Conservation (phyloP, 2,113 vertebrate species). For the Cromileptes altivelis region DNA sequence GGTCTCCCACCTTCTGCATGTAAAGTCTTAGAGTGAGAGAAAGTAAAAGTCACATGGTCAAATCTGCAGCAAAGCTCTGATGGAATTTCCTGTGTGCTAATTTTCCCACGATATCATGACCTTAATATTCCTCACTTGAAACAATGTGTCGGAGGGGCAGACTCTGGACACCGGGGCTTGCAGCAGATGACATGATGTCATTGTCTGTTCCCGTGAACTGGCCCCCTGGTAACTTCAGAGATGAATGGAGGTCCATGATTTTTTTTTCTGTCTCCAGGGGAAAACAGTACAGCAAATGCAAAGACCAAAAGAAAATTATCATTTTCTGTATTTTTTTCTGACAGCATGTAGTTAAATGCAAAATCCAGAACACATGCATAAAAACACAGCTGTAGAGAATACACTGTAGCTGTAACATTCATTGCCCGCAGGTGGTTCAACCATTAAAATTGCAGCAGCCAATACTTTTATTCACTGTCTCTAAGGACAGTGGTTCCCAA, state of each 20-base stretch:
- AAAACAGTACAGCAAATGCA: background rate
- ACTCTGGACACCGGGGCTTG: background rate
- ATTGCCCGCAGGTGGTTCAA: background rate
- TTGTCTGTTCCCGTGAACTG: constrained; percentile 1
- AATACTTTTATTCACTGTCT: background rate
- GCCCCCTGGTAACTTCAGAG: background rate
- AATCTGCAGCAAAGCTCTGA: constrained; percentile 41
- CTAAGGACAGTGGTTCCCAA: background rate
- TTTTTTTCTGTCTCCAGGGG: too few relatives aligned
- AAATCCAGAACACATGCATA: background rate
- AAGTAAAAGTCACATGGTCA: constrained; percentile 34
- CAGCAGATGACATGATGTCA: constrained; percentile 20
- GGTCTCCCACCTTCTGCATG: constrained; percentile 14
- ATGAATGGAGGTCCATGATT: background rate
- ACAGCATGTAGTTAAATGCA: background rate
- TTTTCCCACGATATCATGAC: constrained; percentile 64
- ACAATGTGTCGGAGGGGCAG: constrained; percentile 1
- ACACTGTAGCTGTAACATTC: background rate
- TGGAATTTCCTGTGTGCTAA: constrained; percentile 64
- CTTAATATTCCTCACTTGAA: constrained; percentile 32
- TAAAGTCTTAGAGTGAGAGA: constrained; percentile 21
- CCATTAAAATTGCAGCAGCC: background rate
- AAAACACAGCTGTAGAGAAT: background rate
- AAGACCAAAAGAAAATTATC: background rate
- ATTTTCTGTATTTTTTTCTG: background rate